Evolutionary conservation across 2,797 vertebrate genomes (phyloP), one percentile per base, ranked within the genome.

Genomic region (Acridotheres tristis): DNA sequence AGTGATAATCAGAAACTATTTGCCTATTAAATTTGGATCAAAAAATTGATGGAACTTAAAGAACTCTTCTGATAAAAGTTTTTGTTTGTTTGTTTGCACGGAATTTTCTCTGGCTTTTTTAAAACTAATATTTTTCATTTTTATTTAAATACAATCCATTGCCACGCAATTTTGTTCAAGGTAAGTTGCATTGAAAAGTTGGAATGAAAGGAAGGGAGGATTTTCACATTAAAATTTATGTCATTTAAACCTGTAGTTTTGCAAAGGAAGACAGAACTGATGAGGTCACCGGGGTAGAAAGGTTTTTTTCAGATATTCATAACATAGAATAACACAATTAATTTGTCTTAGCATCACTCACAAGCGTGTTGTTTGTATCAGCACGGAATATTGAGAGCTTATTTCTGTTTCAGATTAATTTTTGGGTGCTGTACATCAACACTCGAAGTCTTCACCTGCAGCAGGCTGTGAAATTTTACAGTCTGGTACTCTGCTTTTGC

Each of bases 81-180:
- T 40, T 40, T 40, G 48, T 16, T 50, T 50, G 25, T 20, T 34
- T 40, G 26, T n/a, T 65, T 55, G 22, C 19, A 7, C 4, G 6
- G 2, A 2, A 14, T 23, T 29, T 15, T 53, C 43, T 32, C 7
- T 17, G 5, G 1, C 1, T 3, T 27, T 51, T 30, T 32, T 5
- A 2, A 2, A 10, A 29, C 30, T 27, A 15, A 27, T 20, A 5
- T 14, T 55, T 51, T 21, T 36, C 13, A 19, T 55, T 78, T 71
- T 22, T 11, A 36, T 71, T 63, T 63, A 71, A 47, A 32, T 34
- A 13, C 2, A 47, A 51, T 25, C 12, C 25, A 45, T 76, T 89
- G 21, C 27, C 27, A 71, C 25, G 22, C 27, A 68, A 13, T 59
- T 42, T 12, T 17, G 2, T 63, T 78, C 27, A 62, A 55, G 51